Conservation (phyloP, 2,797 vertebrate species). For the Mormyrus hasselquistii region DNA sequence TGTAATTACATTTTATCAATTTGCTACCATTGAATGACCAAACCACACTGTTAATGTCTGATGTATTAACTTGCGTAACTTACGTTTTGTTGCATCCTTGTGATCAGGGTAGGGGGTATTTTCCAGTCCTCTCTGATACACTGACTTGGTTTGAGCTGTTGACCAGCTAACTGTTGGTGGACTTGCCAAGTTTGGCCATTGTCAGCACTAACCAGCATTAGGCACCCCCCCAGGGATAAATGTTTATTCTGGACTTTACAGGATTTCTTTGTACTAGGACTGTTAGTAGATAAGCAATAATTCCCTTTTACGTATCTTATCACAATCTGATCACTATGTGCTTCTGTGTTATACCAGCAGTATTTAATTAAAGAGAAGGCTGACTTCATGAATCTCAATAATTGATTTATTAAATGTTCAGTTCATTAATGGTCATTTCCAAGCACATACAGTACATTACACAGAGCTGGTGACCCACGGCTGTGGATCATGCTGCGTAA, state of each 20-base stretch:
- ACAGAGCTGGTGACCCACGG: not conserved
- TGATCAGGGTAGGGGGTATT: not conserved
- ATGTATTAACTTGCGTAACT: not conserved
- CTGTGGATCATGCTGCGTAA: not conserved
- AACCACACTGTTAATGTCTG: not conserved
- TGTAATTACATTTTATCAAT: not conserved
- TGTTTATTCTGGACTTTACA: not conserved
- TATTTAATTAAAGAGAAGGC: not conserved
- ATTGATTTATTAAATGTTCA: slow-evolving; percentile 12
- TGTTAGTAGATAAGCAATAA: not conserved
- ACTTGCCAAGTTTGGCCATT: not conserved
- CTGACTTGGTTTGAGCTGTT: not conserved
- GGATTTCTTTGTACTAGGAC: not conserved
- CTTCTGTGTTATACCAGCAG: not conserved
- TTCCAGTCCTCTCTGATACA: not conserved
- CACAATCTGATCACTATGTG: not conserved
- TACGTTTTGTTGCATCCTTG: not conserved
- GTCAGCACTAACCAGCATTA: not conserved
- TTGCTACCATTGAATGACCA: slow-evolving; percentile 1
- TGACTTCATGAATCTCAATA: not conserved
- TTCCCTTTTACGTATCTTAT: not conserved
- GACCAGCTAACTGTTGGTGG: not conserved
- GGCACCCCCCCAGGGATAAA: not conserved
- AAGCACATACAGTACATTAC: not conserved
- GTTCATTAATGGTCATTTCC: not conserved